Evolutionary conservation across 2,888 invertebrate genomes (phyloP).

Genomic region (Erebia ligea): DNA sequence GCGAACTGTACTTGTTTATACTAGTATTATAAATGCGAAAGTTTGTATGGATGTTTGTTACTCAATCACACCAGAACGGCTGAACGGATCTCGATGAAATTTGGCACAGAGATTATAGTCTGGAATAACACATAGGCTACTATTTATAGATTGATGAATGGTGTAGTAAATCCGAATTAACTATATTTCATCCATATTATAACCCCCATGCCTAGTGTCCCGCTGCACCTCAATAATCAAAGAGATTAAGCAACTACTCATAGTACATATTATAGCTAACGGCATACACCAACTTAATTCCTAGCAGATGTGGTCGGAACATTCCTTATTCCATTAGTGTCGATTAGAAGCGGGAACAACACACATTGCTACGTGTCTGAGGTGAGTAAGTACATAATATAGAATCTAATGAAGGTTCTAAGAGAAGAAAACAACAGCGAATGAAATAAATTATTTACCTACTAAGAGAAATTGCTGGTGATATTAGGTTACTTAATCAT

Average conservation of each 20-base stretch:
- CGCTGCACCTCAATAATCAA: background rate
- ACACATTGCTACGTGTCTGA: background rate
- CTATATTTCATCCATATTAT: background rate
- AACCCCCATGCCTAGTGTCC: too few relatives aligned
- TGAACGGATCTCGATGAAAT: too few relatives aligned
- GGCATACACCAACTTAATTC: background rate
- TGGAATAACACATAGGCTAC: too few relatives aligned
- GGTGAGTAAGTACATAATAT: too few relatives aligned
- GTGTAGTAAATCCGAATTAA: too few relatives aligned
- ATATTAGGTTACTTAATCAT: background rate
- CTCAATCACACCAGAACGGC: too few relatives aligned
- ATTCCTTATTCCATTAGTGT: constrained; percentile 19
- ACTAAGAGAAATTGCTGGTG: background rate
- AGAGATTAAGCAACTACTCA: background rate
- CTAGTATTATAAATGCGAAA: too few relatives aligned
- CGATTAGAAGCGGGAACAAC: constrained; percentile 11
- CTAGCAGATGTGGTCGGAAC: constrained; percentile 18
- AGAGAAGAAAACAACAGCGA: background rate
- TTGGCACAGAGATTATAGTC: too few relatives aligned
- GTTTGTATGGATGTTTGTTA: too few relatives aligned
- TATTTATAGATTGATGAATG: too few relatives aligned
- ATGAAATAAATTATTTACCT: constrained; percentile 4
- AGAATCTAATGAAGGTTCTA: background rate
- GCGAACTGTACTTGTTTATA: too few relatives aligned
- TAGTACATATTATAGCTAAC: background rate